A percentile compares a stretch with the other conserved stretches of the same genome.
phyloP scores from a whole-genome alignment of 2,888 invertebrate species.

The Chydorus sphaericus region DNA sequence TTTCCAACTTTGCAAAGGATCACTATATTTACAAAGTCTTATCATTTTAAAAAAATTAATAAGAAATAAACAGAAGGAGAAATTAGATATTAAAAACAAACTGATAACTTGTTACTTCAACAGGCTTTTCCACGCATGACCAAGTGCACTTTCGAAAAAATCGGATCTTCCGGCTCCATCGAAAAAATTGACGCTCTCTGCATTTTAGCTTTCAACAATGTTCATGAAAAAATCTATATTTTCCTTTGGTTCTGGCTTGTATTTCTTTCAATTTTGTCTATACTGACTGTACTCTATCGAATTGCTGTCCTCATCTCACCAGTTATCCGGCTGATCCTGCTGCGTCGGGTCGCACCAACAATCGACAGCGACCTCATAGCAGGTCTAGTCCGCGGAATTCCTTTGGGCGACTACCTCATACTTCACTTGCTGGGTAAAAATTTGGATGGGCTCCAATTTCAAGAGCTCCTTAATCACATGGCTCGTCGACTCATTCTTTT shows the following conservation, averaged over 20 bases:
- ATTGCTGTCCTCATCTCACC: conserved; percentile 62
- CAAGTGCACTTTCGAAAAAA: conserved; percentile 83
- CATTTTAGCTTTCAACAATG: conserved; percentile 72
- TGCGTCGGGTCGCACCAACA: conserved; percentile 56
- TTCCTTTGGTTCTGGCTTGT: conserved; percentile 90
- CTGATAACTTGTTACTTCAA: conserved; percentile 73
- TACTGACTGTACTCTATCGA: conserved; percentile 63
- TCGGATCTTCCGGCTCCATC: conserved; percentile 68
- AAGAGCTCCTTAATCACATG: conserved; percentile 64
- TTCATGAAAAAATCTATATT: conserved; percentile 85
- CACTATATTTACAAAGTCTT: too few species aligned
- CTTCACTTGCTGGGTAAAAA: conserved; percentile 73
- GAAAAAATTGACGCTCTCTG: conserved; percentile 76
- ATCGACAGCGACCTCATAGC: conserved; percentile 43
- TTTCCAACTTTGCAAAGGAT: too few species aligned
- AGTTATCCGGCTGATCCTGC: conserved; percentile 61
- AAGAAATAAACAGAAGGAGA: too few species aligned
- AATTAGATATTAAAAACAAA: too few species aligned
- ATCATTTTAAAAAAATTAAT: too few species aligned
- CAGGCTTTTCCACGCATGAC: conserved; percentile 68
- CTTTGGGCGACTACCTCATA: conserved; percentile 76
- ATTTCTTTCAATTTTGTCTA: conserved; percentile 54
- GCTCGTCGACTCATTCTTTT: conserved; percentile 31
- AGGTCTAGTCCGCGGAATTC: conserved; percentile 30
- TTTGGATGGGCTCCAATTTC: conserved; percentile 63